phyloP scores from a whole-genome alignment of 2,888 invertebrate species.

The Gasteruption jaculator region DNA sequence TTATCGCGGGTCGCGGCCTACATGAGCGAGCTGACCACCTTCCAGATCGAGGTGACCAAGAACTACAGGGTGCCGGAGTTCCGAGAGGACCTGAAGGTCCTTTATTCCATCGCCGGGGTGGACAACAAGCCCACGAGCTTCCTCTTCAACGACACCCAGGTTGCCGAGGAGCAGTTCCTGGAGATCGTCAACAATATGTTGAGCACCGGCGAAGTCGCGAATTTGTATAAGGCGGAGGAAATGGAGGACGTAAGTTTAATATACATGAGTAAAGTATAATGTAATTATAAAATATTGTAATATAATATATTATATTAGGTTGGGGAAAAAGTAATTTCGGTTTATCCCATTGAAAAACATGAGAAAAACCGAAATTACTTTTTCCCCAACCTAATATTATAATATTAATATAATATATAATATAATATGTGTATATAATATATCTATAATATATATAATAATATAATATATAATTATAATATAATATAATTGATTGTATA shows the following conservation, averaged over 20 bases:
- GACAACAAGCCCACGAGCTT: conserved; percentile 73
- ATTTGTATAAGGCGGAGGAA: conserved; percentile 83
- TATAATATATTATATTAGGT: too few relatives aligned
- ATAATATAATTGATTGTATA: too few relatives aligned
- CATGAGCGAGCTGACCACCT: conserved; percentile 74
- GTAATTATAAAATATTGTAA: neutral
- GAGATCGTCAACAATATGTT: conserved; percentile 87
- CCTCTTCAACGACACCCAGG: conserved; percentile 82
- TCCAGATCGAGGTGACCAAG: conserved; percentile 76
- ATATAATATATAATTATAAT: too few relatives aligned
- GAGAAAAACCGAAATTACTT: too few relatives aligned
- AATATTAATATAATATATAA: too few relatives aligned
- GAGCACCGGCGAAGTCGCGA: conserved; percentile 83
- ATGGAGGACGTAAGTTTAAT: conserved; percentile 73
- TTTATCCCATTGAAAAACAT: too few relatives aligned
- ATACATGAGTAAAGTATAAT: neutral
- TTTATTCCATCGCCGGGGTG: conserved; percentile 72
- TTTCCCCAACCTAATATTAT: too few relatives aligned
- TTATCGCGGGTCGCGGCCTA: conserved; percentile 72
- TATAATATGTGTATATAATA: too few relatives aligned
- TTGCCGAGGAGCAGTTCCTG: conserved; percentile 77
- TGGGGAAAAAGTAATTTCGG: too few relatives aligned
- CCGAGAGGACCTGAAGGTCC: conserved; percentile 72
- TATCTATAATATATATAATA: too few relatives aligned
- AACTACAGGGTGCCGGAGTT: conserved; percentile 75